Evolutionary conservation across 2,888 invertebrate species (phyloP).

Genomic region (Cryptocephalus moraei): DNA sequence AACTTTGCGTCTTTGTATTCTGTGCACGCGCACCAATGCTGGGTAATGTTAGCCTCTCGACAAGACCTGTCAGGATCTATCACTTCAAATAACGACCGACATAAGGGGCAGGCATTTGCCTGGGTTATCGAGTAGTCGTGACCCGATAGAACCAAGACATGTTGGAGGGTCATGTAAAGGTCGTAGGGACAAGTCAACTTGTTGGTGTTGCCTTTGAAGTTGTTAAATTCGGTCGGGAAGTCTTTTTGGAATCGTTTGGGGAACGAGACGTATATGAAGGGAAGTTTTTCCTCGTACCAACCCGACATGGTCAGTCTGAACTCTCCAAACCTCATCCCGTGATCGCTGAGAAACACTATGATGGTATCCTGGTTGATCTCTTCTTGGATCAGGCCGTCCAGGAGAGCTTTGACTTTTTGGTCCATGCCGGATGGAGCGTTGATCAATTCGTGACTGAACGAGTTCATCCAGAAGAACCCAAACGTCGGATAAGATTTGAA

Average conservation of each 20-base stretch:
- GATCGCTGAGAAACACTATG: slow-evolving; percentile 60
- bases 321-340: slow-evolving; percentile 70
- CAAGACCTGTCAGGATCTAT: slow-evolving; percentile 54
- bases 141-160: slow-evolving; percentile 47
- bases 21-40: slow-evolving; percentile 69
- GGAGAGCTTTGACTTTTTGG: slow-evolving; percentile 46
- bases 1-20: slow-evolving; percentile 40
- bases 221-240: slow-evolving; percentile 45
- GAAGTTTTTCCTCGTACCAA: slow-evolving; percentile 73
- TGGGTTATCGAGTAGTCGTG: slow-evolving; percentile 22
- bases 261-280: slow-evolving; percentile 60
- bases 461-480: slow-evolving; percentile 72
- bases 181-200: slow-evolving; percentile 68
- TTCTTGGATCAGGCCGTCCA: slow-evolving; percentile 48
- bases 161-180: slow-evolving; percentile 59
- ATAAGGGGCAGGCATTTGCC: slow-evolving; percentile 50
- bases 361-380: slow-evolving; percentile 37
- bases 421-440: slow-evolving; percentile 65
- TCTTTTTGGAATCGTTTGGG: slow-evolving; percentile 50
- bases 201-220: slow-evolving; percentile 52
- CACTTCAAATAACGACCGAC: slow-evolving; percentile 54
- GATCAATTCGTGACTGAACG: slow-evolving; percentile 62
- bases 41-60: slow-evolving; percentile 52
- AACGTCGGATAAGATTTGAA: slow-evolving; percentile 50
- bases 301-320: slow-evolving; percentile 59